Conservation (phyloP, 2,888 invertebrate genomes). For the Alloscopus bannaensis region DNA sequence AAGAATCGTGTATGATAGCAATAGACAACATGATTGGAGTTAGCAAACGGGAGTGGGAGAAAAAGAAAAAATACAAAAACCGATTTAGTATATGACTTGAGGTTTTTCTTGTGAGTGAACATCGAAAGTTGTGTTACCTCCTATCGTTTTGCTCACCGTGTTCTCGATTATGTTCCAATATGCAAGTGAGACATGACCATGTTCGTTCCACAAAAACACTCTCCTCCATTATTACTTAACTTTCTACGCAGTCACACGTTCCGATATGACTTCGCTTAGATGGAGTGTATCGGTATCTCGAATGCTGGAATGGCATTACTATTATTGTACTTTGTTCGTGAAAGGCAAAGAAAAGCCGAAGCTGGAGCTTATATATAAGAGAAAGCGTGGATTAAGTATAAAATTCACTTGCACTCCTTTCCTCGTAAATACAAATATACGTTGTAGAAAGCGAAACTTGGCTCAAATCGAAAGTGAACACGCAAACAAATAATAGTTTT, state of each 20-base stretch:
- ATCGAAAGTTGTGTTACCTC: constrained; percentile 4
- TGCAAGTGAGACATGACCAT: constrained; percentile 14
- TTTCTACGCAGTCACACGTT: too few species aligned
- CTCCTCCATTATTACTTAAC: too few species aligned
- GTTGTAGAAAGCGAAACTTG: too few species aligned
- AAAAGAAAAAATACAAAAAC: too few species aligned
- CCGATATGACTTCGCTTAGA: background rate
- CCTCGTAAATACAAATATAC: too few species aligned
- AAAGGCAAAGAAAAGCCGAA: constrained; percentile 3
- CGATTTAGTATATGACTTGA: too few species aligned
- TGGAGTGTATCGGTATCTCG: constrained; percentile 5
- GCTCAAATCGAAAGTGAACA: constrained; percentile 56
- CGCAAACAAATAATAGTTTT: constrained; percentile 70
- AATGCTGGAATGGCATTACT: background rate
- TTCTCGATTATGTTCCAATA: constrained; percentile 55
- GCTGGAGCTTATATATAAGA: too few species aligned
- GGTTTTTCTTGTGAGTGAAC: background rate
- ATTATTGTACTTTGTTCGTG: constrained; percentile 11
- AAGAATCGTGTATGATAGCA: background rate
- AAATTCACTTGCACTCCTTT: too few species aligned
- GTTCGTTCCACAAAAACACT: background rate
- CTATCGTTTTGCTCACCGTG: constrained; percentile 39
- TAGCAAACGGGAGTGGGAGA: too few species aligned
- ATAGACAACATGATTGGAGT: too few species aligned
- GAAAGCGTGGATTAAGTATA: too few species aligned